These are phyloP conservation scores for Pollenia amentaria DNA, from an alignment of 2,888 invertebrate species.

Conservation along the genomic window DNA sequence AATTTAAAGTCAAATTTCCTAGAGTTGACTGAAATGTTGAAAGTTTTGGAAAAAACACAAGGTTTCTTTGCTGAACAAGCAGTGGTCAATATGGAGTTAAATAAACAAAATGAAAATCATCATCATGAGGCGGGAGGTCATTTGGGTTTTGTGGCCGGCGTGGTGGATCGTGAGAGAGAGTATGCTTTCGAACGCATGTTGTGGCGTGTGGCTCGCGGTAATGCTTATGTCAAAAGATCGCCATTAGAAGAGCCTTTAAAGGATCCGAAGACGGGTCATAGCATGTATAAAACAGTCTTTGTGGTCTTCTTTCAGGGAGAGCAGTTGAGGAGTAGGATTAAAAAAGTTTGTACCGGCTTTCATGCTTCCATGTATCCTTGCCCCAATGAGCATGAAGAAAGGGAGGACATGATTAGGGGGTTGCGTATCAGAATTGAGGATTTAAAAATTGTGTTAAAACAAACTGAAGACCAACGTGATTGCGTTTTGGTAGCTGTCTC, in stretches of 20 bases:
- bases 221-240: constrained; percentile 92
- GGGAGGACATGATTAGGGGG: constrained; percentile 93
- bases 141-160: constrained; percentile 92
- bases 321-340: constrained; percentile 92
- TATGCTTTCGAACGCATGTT: constrained; percentile 94
- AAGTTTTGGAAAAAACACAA: constrained; percentile 97
- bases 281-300: constrained; percentile 94
- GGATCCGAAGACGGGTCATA: constrained; percentile 89
- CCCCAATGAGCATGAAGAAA: constrained; percentile 91
- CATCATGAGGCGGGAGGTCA: constrained; percentile 85
- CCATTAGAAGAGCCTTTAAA: constrained; percentile 91
- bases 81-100: constrained; percentile 82
- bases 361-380: constrained; percentile 95
- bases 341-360: constrained; percentile 95
- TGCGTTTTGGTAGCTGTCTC: constrained; percentile 92
- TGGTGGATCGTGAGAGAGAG: constrained; percentile 92
- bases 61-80: constrained; percentile 84
- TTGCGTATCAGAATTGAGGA: constrained; percentile 95
- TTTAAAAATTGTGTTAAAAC: constrained; percentile 90
- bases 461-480: constrained; percentile 94
- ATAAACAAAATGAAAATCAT: constrained; percentile 79
- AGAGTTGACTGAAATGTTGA: constrained; percentile 95
- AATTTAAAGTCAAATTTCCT: constrained; percentile 96
- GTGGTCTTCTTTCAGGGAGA: constrained; percentile 94
- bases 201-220: constrained; percentile 95